These are phyloP conservation scores for Lamprotornis superbus DNA, from an alignment of 2,113 vertebrate species.

Conservation along the genomic window DNA sequence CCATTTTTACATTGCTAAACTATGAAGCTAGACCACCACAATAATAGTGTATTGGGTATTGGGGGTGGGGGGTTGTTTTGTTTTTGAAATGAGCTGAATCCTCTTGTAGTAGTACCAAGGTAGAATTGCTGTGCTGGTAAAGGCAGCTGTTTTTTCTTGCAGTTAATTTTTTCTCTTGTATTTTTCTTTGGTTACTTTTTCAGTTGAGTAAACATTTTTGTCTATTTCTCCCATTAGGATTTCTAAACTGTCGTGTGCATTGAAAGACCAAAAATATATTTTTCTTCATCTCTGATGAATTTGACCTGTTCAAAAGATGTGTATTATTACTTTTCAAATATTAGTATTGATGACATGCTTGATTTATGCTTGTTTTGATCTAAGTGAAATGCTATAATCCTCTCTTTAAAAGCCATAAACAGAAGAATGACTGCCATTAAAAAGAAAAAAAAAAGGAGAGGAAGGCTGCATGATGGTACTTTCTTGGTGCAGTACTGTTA, in stretches of 20 bases:
- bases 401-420: conserved; percentile 12
- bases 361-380: conserved; percentile 24
- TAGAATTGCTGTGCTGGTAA: background rate
- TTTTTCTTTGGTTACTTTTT: background rate
- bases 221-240: background rate
- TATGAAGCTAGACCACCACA: background rate
- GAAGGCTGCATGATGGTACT: background rate
- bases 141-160: background rate
- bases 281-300: conserved; percentile 12
- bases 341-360: background rate
- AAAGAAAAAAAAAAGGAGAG: background rate
- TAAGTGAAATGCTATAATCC: background rate
- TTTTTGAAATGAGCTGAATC: background rate
- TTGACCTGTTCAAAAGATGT: background rate
- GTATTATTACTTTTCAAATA: background rate
- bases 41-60: background rate
- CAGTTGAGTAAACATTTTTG: background rate
- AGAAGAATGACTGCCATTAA: background rate
- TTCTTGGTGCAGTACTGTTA: background rate
- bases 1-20: background rate
- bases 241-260: background rate
- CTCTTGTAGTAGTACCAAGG: background rate
- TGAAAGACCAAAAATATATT: background rate
- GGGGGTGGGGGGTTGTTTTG: background rate
- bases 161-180: background rate